phyloP scores from a whole-genome alignment of 2,113 vertebrate species.

The cat (Felis catus) region DNA sequence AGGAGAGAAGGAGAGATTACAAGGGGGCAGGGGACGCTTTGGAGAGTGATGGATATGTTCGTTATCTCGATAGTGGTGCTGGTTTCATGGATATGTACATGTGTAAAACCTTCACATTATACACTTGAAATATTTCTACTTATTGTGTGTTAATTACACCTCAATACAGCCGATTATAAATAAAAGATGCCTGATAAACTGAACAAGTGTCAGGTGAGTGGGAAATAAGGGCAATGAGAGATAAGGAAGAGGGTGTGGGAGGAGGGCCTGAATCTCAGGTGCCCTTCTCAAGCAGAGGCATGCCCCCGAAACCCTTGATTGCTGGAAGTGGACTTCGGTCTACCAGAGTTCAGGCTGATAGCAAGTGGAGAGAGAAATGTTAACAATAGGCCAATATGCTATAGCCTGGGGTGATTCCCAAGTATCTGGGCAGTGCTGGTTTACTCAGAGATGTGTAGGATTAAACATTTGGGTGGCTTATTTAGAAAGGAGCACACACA shows the following conservation, averaged over 20 bases:
- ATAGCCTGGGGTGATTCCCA: background rate
- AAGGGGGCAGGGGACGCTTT: background rate
- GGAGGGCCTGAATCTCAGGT: background rate
- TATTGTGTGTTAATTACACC: background rate
- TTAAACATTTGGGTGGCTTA: background rate
- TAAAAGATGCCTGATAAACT: background rate
- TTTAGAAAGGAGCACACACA: background rate
- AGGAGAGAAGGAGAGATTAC: background rate
- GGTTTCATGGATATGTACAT: background rate
- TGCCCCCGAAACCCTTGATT: background rate
- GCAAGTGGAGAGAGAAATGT: background rate
- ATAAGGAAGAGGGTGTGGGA: background rate
- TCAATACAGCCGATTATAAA: background rate
- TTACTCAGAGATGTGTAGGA: background rate
- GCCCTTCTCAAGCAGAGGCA: background rate
- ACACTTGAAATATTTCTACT: background rate
- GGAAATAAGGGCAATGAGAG: background rate
- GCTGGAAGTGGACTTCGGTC: background rate
- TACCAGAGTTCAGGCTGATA: background rate
- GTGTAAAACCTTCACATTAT: background rate
- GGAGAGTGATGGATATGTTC: background rate
- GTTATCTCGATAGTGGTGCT: background rate
- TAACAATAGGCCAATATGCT: background rate
- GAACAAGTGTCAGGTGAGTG: background rate
- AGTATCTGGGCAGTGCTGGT: background rate